phyloP scores from a whole-genome alignment of 2,113 vertebrate genomes.

The Pygoscelis adeliae region DNA sequence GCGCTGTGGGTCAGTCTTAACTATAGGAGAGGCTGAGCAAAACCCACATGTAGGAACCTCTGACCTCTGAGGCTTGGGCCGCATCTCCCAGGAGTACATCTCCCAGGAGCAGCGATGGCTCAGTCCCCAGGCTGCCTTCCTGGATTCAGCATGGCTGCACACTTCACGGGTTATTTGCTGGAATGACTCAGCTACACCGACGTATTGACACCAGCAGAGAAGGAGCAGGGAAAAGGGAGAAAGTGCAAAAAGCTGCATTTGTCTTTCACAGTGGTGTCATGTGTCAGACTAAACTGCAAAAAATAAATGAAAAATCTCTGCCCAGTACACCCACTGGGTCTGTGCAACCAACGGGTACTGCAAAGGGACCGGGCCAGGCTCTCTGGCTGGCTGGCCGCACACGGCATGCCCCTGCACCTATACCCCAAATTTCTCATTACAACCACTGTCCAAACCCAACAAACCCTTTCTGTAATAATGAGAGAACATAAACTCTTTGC shows the following conservation, averaged over 20 bases:
- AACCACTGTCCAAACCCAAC: neutral
- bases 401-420: accelerated
- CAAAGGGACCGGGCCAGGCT: neutral
- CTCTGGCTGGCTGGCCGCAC: neutral
- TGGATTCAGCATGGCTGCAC: neutral
- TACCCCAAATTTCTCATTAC: neutral
- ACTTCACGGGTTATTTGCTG: neutral
- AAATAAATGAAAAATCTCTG: neutral
- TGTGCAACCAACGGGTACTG: neutral
- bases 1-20: neutral
- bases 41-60: neutral
- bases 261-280: neutral
- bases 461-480: neutral
- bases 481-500: neutral
- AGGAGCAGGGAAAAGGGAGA: neutral
- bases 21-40: neutral
- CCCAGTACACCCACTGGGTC: neutral
- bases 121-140: neutral
- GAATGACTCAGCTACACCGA: neutral
- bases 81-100: neutral
- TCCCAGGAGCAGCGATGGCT: neutral
- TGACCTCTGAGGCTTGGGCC: neutral
- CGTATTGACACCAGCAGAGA: accelerated
- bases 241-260: neutral
- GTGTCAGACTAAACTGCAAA: neutral